Percentiles rank a stretch among this genome's conserved stretches.
phyloP scores from a whole-genome alignment of 2,888 invertebrate species.

The Drosophila percnosoma region DNA sequence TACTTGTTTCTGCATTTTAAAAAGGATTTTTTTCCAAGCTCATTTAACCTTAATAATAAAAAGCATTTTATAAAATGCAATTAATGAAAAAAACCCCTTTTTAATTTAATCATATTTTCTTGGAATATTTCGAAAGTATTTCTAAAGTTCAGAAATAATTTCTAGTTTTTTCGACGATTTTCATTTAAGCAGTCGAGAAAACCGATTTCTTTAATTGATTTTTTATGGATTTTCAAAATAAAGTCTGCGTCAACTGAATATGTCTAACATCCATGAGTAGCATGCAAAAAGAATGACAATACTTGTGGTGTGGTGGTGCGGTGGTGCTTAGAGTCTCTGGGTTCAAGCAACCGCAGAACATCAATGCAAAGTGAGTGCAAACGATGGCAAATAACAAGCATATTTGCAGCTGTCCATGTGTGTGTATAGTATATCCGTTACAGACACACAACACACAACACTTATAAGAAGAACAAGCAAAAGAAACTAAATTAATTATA shows the following conservation, averaged over 20 bases:
- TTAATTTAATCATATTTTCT: not conserved
- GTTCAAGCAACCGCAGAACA: constrained; percentile 23
- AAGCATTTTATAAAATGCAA: not conserved
- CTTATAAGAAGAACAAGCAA: constrained; percentile 8
- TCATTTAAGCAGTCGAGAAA: not conserved
- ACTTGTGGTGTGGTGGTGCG: not conserved
- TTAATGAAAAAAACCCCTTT: not conserved
- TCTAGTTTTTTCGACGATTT: not conserved
- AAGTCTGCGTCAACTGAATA: no score
- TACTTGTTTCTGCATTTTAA: not conserved
- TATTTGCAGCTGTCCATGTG: constrained; percentile 22
- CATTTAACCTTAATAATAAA: not conserved
- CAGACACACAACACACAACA: constrained; percentile 4
- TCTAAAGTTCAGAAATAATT: not conserved
- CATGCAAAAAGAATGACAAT: not conserved
- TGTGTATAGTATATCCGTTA: constrained; percentile 3
- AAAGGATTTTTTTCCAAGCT: not conserved
- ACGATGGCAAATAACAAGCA: constrained; percentile 25
- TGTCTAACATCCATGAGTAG: not conserved
- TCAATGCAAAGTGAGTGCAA: constrained; percentile 36
- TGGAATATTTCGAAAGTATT: not conserved
- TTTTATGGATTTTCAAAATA: no score
- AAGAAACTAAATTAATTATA: constrained; percentile 63
- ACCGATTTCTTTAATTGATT: not conserved
- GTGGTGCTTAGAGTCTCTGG: not conserved